Percentiles rank a stretch among this genome's conserved stretches.
Conservation (phyloP, 2,113 vertebrate species). For the Myotis brandtii region DNA sequence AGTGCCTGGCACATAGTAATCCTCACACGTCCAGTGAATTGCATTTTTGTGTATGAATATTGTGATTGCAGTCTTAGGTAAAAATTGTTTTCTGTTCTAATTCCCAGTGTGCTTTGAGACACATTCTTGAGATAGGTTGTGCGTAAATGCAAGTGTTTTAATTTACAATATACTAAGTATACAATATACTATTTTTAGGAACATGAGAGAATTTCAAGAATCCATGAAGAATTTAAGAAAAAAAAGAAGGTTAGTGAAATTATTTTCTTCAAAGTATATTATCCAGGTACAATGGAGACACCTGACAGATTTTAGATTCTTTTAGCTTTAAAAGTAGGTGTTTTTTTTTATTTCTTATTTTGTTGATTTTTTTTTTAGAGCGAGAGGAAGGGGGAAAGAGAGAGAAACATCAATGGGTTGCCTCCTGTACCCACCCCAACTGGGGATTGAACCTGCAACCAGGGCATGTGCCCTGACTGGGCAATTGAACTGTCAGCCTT, state of each 20-base stretch:
- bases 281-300: background rate
- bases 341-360: background rate
- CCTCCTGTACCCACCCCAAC: background rate
- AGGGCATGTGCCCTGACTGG: background rate
- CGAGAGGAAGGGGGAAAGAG: background rate
- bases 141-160: slow-evolving; percentile 46
- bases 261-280: background rate
- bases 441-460: background rate
- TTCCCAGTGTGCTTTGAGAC: background rate
- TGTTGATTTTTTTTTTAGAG: background rate
- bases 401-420: background rate
- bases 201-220: slow-evolving; percentile 91
- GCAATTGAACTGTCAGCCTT: background rate
- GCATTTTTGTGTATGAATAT: background rate
- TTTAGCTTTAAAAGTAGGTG: background rate
- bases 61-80: background rate
- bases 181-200: slow-evolving; percentile 87
- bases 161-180: background rate
- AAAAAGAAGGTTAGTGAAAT: slow-evolving; percentile 94
- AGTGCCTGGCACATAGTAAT: background rate
- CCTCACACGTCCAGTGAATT: background rate
- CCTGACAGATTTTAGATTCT: background rate
- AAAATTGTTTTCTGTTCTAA: slow-evolving; percentile 41
- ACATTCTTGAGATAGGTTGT: background rate
- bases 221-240: slow-evolving; percentile 93